Evolutionary conservation across 2,888 invertebrate genomes (phyloP).

Genomic region (Melanargia galathea): DNA sequence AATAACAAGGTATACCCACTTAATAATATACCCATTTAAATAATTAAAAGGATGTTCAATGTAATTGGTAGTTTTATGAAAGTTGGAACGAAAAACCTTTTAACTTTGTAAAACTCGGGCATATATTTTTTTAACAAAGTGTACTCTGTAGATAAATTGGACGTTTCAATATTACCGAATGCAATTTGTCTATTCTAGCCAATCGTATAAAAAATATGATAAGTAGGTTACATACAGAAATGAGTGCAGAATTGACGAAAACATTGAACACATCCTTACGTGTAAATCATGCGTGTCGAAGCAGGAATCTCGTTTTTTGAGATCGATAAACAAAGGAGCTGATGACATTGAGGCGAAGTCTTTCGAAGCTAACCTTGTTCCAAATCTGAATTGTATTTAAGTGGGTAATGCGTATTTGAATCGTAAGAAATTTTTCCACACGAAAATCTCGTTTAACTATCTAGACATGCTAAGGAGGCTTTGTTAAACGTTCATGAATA

Average conservation of each 20-base stretch:
- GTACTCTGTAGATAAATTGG: neutral
- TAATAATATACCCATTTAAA: conserved; percentile 10
- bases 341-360: conserved; percentile 52
- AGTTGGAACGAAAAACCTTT: conserved; percentile 7
- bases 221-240: too few relatives aligned
- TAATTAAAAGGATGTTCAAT: conserved; percentile 16
- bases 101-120: neutral
- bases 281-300: neutral
- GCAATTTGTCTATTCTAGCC: too few relatives aligned
- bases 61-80: conserved; percentile 16
- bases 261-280: neutral
- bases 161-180: neutral
- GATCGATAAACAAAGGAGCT: conserved; percentile 47
- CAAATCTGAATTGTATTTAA: conserved; percentile 45
- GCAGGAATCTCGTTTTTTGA: neutral
- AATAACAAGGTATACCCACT: conserved; percentile 1
- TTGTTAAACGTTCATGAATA: conserved; percentile 10
- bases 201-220: too few relatives aligned
- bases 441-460: conserved; percentile 7
- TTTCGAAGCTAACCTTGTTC: conserved; percentile 57
- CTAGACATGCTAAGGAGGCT: neutral
- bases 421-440: conserved; percentile 45
- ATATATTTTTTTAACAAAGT: neutral
- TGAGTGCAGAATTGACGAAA: neutral
- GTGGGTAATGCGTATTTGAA: conserved; percentile 27